A percentile compares a stretch with the other conserved stretches of the same genome.
Conservation (phyloP, 2,888 invertebrate genomes). For the Noctua janthe region DNA sequence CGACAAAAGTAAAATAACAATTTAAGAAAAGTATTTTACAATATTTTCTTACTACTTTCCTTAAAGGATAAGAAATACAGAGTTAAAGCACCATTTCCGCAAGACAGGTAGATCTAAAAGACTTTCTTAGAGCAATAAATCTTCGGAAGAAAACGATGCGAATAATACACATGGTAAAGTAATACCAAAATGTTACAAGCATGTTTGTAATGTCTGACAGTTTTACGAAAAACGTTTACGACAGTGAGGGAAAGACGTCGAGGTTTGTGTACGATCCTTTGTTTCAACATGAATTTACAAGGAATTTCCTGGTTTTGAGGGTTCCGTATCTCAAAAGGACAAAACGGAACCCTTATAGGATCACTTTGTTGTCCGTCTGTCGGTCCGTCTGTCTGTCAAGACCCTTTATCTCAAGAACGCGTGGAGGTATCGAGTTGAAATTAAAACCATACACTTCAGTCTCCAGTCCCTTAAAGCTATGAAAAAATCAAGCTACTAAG, state of each 20-base stretch:
- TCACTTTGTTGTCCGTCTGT: too few species aligned
- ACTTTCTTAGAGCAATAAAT: constrained; percentile 30
- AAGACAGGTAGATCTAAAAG: constrained; percentile 11
- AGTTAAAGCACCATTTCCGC: constrained; percentile 12
- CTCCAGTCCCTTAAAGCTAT: too few species aligned
- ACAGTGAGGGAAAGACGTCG: neutral
- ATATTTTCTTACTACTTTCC: neutral
- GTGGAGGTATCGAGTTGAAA: too few species aligned
- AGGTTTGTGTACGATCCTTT: neutral
- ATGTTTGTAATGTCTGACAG: constrained; percentile 17
- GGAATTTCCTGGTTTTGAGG: neutral
- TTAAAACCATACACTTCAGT: too few species aligned
- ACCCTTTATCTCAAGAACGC: too few species aligned
- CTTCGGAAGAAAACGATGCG: constrained; percentile 27
- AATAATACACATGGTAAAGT: constrained; percentile 16
- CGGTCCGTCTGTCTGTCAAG: too few species aligned
- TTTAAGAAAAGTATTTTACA: neutral
- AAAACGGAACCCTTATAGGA: too few species aligned
- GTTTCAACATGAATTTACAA: constrained; percentile 8
- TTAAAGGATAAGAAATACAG: neutral
- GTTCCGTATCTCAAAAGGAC: too few species aligned
- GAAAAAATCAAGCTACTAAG: too few species aligned
- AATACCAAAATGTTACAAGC: constrained; percentile 20
- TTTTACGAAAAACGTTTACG: constrained; percentile 15
- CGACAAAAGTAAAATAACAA: neutral